Base-by-base conservation (phyloP, 2,797 vertebrate genomes). In the Myotis daubentonii region DNA sequence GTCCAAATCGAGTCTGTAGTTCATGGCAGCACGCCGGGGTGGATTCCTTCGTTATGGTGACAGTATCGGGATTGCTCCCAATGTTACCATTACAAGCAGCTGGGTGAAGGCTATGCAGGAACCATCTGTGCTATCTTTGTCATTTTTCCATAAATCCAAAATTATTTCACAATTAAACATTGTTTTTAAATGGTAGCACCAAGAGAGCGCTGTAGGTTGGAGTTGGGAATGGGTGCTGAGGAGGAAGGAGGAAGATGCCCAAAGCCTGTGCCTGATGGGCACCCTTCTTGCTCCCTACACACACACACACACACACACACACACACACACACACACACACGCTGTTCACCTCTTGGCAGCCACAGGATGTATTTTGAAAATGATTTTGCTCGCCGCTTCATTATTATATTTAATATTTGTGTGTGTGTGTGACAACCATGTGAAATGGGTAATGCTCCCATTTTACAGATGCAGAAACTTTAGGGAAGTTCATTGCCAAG, bases 81-180 rank as follows among this genome's bases (percentile, higher is more conserved):
- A 76, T 49, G 12, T 70, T 79, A 30, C 30, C 6, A 2, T 70
- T 47, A 47, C 0, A 6, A 74, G 8, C 30, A 19, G 30, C 87
- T 84, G 41, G 28, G 16, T 36, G 22, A 33, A 8, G 22, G 15
- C 16, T 53, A 0, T 44, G 1, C 12, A 10, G 66, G 60, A 89
- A 71, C 68, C 12, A 1, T 51, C 57, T 79, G 47, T 55, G 51
- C 66, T 74, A 6, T 72, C 80, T 92, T 66, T 80, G 19, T 82
- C 47, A 57, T 74, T 66, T 93, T 74, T 62, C 51, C 86, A 17
- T 49, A 70, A 78, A 81, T 70, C 94, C 87, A 47, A 93, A 79
- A 65, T 92, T 88, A 47, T 51, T 88, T 88, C 94, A 84, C 68
- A 92, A 79, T 95, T 36, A 65, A 55, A 70, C 2, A 4, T 47